These are phyloP conservation scores for Apis cerana DNA, from an alignment of 1,140 invertebrate species.

Conservation along the genomic window DNA sequence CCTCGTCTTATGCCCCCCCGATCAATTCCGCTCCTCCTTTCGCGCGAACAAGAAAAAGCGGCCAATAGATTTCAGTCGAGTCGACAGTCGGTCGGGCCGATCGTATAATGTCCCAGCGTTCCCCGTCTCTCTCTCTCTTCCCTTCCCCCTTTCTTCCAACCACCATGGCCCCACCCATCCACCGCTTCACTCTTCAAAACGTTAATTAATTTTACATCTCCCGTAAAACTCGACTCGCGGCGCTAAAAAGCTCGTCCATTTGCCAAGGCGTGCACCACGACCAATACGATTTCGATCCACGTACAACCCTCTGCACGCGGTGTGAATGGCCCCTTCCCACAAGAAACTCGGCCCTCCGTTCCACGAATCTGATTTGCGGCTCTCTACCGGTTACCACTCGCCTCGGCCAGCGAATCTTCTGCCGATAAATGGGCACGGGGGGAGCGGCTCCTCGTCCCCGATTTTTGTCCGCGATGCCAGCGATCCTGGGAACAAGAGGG, in stretches of 20 bases:
- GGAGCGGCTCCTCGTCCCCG: slow-evolving; percentile 34
- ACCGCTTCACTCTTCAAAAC: slow-evolving; percentile 29
- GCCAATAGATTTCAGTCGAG: slow-evolving; percentile 44
- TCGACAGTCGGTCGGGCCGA: slow-evolving; percentile 39
- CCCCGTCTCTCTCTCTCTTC: too few relatives aligned
- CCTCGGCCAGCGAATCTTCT: not conserved
- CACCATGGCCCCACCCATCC: not conserved
- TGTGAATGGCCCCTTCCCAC: slow-evolving; percentile 33
- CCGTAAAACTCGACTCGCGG: slow-evolving; percentile 1
- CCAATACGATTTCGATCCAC: slow-evolving; percentile 19
- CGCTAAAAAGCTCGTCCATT: slow-evolving; percentile 48
- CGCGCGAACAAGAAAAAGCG: slow-evolving; percentile 48
- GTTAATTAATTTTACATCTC: slow-evolving; percentile 72
- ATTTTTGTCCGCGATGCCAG: slow-evolving; percentile 60
- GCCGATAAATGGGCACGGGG: not conserved
- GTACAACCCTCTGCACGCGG: not conserved
- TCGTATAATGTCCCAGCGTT: slow-evolving; percentile 42
- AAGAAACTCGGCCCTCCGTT: slow-evolving; percentile 55
- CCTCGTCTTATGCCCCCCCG: slow-evolving; percentile 39
- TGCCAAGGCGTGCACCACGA: not conserved
- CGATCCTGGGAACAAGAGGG: slow-evolving; percentile 14
- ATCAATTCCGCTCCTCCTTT: slow-evolving; percentile 25
- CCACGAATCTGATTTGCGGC: slow-evolving; percentile 47
- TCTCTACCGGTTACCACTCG: not conserved
- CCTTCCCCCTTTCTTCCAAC: too few relatives aligned